Evolutionary conservation across 64 coral and sea anemone genomes (phyloP), one percentile per base, ranked within the genome.

Genomic region (Montipora efflorescens): DNA sequence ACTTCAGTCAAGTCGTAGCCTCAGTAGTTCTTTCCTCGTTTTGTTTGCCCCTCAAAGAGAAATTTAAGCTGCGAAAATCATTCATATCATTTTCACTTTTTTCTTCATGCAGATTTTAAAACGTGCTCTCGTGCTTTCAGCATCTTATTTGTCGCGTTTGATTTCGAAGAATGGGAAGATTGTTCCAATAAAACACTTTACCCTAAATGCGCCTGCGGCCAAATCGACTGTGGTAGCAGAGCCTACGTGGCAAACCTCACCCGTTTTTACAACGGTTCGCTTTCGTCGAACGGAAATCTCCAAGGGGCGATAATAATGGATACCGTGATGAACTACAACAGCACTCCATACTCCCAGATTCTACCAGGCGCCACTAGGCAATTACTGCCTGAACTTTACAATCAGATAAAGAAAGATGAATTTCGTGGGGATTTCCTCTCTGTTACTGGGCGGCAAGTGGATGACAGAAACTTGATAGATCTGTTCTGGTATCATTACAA

Each of bases 241-340:
- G 74, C 88, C 18, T 95, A 90, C 84, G 88, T 95, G 75, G 13
- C 51, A 71, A 95, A 95, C 80, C 83, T 95, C 50, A 90, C 87
- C 11, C 88, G 19, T 2, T 95, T 78, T 76, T 86, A 84, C 48
- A 94, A 84, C 6, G 69, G 77, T 22, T 78, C 76, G 1, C 47
- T 87, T 19, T 47, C n/a, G 23, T 90, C 81, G 18, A 62, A 87
- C 61, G 94, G 94, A 11, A 49, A 77, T 36, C 43, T 95, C 59
- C 94, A 95, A 20, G 94, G 94, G 21, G 94, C 94, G 51, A 87
- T 95, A 15, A 95, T 95, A 23, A 95, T 95, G 94, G 94, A 95
- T 19, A 95, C 94, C 6, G 77, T 95, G 19, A 76, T 95, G 89
- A 91, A 95, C 64, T 95, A 91, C 77, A 88, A 95, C 52, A 52